phyloP scores from a whole-genome alignment of 2,888 invertebrate genomes.

The Agelastica alni region DNA sequence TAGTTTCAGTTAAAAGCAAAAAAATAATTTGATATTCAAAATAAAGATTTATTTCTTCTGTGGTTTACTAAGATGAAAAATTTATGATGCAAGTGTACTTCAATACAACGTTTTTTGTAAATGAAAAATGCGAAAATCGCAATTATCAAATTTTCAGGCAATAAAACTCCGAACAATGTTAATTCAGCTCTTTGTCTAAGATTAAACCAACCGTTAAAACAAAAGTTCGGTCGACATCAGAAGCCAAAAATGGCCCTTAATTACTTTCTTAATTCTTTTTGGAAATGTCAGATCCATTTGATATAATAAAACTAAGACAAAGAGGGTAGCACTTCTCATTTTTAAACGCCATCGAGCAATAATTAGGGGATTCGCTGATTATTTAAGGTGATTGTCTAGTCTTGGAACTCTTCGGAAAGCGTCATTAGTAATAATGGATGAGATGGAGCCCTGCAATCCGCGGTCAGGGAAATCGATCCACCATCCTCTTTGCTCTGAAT shows the following conservation, averaged over 20 bases:
- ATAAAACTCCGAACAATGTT: constrained; percentile 31
- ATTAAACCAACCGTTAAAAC: constrained; percentile 52
- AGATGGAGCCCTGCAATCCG: constrained; percentile 49
- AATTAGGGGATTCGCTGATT: constrained; percentile 55
- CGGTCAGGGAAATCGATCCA: constrained; percentile 47
- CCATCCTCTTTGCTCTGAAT: constrained; percentile 52
- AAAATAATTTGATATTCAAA: too few species aligned
- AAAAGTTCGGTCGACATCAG: constrained; percentile 50
- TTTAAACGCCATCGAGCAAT: constrained; percentile 50
- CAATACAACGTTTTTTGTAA: too few species aligned
- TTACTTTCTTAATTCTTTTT: constrained; percentile 52
- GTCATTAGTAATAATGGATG: constrained; percentile 57
- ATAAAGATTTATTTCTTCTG: too few species aligned
- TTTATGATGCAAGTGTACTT: too few species aligned
- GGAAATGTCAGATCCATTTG: constrained; percentile 49
- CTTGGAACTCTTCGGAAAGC: constrained; percentile 52
- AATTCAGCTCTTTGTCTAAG: constrained; percentile 40
- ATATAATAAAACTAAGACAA: constrained; percentile 48
- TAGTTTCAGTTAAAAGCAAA: too few species aligned
- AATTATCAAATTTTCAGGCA: constrained; percentile 23
- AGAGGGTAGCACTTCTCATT: constrained; percentile 51
- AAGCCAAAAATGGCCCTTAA: constrained; percentile 50
- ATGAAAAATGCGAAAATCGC: background rate
- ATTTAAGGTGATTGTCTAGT: constrained; percentile 54
- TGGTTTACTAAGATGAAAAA: too few species aligned